phyloP scores from a whole-genome alignment of 2,888 invertebrate genomes.

The Mythimna vitellina region DNA sequence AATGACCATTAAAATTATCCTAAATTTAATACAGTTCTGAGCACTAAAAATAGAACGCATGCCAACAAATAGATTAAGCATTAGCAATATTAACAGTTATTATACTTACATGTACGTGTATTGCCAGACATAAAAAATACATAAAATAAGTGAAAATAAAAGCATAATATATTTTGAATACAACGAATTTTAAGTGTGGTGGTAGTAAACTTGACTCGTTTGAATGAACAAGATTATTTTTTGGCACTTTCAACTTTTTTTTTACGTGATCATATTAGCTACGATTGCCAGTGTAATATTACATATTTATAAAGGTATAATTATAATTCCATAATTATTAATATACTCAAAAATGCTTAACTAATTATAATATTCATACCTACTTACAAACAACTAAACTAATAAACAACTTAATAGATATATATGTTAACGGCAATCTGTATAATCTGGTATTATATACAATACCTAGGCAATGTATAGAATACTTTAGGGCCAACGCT shows the following conservation, averaged over 20 bases:
- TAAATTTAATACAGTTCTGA: constrained; percentile 20
- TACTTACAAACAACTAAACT: no score
- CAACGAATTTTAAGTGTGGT: constrained; percentile 1
- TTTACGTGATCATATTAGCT: neutral
- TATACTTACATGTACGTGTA: constrained; percentile 63
- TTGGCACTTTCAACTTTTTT: neutral
- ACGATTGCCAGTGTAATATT: no score
- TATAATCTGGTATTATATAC: no score
- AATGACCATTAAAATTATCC: constrained; percentile 43
- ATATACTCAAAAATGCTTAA: no score
- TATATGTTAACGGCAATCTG: no score
- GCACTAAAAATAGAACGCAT: constrained; percentile 10
- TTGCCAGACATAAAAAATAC: constrained; percentile 69
- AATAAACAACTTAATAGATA: no score
- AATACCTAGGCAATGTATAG: no score
- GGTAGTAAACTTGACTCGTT: neutral
- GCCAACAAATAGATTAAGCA: constrained; percentile 9
- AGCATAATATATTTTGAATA: constrained; percentile 25
- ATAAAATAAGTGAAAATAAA: constrained; percentile 38
- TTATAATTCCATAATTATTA: no score
- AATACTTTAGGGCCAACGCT: no score
- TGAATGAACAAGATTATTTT: neutral
- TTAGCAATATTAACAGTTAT: constrained; percentile 38
- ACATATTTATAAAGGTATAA: no score
- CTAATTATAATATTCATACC: no score